Conservation (phyloP, 2,888 invertebrate genomes). For the Caenorhabditis macrosperma region DNA sequence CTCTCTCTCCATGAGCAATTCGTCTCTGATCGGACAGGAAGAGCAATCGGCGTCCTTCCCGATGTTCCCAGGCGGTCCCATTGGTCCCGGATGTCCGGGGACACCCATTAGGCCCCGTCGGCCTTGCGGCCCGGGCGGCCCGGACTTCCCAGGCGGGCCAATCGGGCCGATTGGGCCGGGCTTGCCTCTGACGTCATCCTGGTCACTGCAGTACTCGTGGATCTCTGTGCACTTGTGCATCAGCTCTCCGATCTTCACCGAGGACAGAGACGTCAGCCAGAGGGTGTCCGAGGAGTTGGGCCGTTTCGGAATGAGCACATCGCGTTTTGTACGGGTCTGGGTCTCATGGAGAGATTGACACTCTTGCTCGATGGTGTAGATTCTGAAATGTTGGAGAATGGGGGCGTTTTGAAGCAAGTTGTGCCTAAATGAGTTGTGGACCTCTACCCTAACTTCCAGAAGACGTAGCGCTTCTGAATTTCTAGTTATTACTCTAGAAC, state of each 20-base stretch:
- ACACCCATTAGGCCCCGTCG: slow-evolving; percentile 68
- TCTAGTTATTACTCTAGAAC: no score
- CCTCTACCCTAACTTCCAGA: no score
- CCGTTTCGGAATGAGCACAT: slow-evolving; percentile 4
- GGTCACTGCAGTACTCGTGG: slow-evolving; percentile 78
- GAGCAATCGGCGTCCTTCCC: slow-evolving; percentile 76
- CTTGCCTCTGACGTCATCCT: slow-evolving; percentile 61
- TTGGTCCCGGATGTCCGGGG: slow-evolving; percentile 69
- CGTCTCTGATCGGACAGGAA: slow-evolving; percentile 73
- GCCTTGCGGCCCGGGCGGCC: slow-evolving; percentile 70
- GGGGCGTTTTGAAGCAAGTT: not conserved
- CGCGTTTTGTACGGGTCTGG: slow-evolving; percentile 27
- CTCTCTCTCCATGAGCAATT: slow-evolving; percentile 63
- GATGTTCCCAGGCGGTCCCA: slow-evolving; percentile 73
- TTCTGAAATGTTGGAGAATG: not conserved
- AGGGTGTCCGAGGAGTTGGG: slow-evolving; percentile 51
- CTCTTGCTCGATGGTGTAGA: not conserved
- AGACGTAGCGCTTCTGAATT: no score
- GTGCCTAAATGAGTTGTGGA: no score
- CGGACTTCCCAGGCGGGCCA: slow-evolving; percentile 66
- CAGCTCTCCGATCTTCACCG: slow-evolving; percentile 74
- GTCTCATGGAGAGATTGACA: not conserved
- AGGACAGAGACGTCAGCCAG: slow-evolving; percentile 71
- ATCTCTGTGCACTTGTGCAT: slow-evolving; percentile 77
- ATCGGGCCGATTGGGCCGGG: slow-evolving; percentile 65